These are phyloP conservation scores for Catharus fuscescens DNA, from an alignment of 2,113 vertebrate species.

Conservation along the genomic window DNA sequence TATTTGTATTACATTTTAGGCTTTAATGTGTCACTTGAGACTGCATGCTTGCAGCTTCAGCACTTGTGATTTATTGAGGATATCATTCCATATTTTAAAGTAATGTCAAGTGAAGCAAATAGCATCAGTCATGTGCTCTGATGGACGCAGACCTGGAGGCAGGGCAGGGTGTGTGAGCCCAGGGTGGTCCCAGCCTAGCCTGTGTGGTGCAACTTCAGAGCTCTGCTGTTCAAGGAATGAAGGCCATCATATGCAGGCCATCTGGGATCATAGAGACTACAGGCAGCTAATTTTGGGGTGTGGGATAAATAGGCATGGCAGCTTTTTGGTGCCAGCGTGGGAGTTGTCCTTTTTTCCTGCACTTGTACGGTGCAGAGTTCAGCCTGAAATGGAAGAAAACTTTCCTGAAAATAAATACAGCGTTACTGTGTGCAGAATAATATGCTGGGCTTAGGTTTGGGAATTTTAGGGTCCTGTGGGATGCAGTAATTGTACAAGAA, in stretches of 20 bases:
- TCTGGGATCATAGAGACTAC: neutral
- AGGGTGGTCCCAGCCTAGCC: neutral
- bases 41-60: neutral
- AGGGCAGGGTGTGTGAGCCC: neutral
- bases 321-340: neutral
- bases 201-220: neutral
- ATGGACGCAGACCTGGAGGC: neutral
- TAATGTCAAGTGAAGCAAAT: neutral
- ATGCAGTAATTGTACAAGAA: neutral
- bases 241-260: neutral
- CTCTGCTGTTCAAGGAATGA: rapidly evolving
- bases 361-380: neutral
- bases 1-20: neutral
- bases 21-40: neutral
- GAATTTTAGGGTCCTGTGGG: neutral
- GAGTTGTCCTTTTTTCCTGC: too few species aligned
- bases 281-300: rapidly evolving
- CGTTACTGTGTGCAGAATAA: neutral
- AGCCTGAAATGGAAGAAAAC: neutral
- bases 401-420: neutral
- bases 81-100: neutral
- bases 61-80: neutral
- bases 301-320: neutral
- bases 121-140: rapidly evolving
- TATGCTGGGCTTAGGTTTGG: neutral